Percentiles rank a stretch among this genome's conserved stretches.
These are phyloP conservation scores for Icerya purchasi DNA, from an alignment of 2,888 invertebrate genomes.

Conservation along the genomic window DNA sequence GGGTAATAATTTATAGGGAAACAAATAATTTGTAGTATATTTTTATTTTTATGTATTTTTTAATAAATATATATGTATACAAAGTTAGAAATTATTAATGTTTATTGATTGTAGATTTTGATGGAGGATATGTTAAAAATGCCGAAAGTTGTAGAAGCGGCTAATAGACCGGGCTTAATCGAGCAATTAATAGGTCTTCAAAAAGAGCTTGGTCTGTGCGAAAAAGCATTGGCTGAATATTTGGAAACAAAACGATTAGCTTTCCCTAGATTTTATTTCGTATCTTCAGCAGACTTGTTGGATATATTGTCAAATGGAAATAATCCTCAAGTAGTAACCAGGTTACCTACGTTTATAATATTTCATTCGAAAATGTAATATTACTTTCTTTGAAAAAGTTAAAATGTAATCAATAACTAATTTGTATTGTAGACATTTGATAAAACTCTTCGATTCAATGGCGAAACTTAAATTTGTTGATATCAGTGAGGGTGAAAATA, in stretches of 20 bases:
- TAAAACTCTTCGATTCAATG: constrained; percentile 88
- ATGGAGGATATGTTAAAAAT: constrained; percentile 56
- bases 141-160: constrained; percentile 75
- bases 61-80: constrained; percentile 18
- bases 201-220: constrained; percentile 68
- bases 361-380: neutral
- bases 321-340: constrained; percentile 62
- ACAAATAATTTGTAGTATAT: neutral
- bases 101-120: constrained; percentile 28
- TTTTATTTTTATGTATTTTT: neutral
- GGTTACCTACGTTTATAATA: constrained; percentile 17
- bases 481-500: constrained; percentile 31
- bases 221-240: constrained; percentile 90
- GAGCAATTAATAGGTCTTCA: constrained; percentile 61
- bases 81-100: neutral
- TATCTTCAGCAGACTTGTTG: constrained; percentile 81
- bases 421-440: constrained; percentile 46
- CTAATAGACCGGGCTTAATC: constrained; percentile 63
- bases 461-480: constrained; percentile 60
- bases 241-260: constrained; percentile 87
- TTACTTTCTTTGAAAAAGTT: neutral
- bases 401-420: too few relatives aligned
- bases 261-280: constrained; percentile 90
- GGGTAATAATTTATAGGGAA: neutral
- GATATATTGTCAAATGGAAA: constrained; percentile 92